A percentile compares a stretch with the other conserved stretches of the same genome.
Conservation (phyloP, 1,140 invertebrate species). For the Cotesia vestalis region DNA sequence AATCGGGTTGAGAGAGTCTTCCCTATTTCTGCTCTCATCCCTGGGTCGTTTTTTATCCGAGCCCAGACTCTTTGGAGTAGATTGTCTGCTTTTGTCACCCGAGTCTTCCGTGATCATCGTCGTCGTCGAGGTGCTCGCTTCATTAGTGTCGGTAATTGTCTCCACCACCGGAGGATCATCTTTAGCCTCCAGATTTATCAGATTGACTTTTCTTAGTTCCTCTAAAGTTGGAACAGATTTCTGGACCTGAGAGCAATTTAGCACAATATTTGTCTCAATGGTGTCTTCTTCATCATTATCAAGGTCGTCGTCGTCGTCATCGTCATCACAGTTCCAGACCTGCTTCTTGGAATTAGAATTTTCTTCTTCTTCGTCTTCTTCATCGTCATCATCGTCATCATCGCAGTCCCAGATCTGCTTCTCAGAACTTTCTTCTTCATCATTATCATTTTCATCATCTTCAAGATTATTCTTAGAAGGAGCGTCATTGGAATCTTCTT, state of each 20-base stretch:
- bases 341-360: neutral
- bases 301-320: neutral
- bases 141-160: neutral
- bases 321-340: neutral
- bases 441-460: neutral
- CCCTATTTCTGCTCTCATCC: no score
- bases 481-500: neutral
- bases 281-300: neutral
- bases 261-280: slow-evolving; percentile 37
- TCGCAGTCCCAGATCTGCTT: no score
- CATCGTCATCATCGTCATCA: neutral
- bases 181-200: neutral
- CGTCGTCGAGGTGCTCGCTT: neutral
- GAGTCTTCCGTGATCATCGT: no score
- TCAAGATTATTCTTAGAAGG: neutral
- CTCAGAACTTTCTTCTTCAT: neutral
- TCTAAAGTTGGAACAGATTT: slow-evolving; percentile 42
- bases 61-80: no score
- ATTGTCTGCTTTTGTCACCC: no score
- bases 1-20: no score
- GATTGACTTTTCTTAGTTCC: slow-evolving; percentile 44
- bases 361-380: neutral
- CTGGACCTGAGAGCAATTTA: slow-evolving; percentile 50
- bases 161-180: neutral
- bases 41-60: no score